A percentile compares a stretch with the other conserved stretches of the same genome.
Conservation (phyloP, 1,140 invertebrate genomes). For the Bombus consobrinus region DNA sequence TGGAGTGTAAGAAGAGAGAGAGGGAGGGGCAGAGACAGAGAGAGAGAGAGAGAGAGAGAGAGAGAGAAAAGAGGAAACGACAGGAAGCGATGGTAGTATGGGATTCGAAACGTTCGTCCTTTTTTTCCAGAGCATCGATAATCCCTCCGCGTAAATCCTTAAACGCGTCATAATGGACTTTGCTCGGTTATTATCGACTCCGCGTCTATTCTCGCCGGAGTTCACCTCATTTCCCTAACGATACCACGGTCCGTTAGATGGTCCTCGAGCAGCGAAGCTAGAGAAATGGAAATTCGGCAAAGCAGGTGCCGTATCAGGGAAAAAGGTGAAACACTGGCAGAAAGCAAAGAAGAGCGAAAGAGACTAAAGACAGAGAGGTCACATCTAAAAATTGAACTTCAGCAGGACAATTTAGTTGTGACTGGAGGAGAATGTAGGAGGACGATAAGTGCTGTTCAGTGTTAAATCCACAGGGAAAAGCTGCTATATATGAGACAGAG, state of each 20-base stretch:
- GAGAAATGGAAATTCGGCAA: conserved; percentile 10
- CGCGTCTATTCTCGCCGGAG: conserved; percentile 25
- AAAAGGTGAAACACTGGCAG: neutral
- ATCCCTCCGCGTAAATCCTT: conserved; percentile 59
- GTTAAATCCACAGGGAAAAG: conserved; percentile 58
- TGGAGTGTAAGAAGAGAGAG: neutral
- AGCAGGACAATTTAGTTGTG: conserved; percentile 47
- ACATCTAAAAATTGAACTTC: conserved; percentile 44
- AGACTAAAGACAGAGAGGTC: neutral
- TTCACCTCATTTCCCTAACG: conserved; percentile 39
- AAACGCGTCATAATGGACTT: conserved; percentile 66
- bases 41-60: too few species aligned
- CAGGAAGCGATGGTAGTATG: neutral
- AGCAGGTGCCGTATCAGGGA: neutral
- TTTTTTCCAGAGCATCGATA: conserved; percentile 36
- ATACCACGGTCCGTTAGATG: conserved; percentile 31
- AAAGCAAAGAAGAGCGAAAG: neutral
- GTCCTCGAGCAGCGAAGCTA: conserved; percentile 16
- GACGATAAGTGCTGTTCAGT: conserved; percentile 69
- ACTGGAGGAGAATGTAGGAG: conserved; percentile 44
- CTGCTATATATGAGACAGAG: conserved; percentile 26
- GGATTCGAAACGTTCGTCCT: conserved; percentile 21
- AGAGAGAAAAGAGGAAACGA: conserved; percentile 8
- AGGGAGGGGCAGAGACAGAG: neutral
- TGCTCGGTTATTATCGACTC: conserved; percentile 64